phyloP scores from a whole-genome alignment of 2,888 invertebrate genomes.

The Saturnia japonica region DNA sequence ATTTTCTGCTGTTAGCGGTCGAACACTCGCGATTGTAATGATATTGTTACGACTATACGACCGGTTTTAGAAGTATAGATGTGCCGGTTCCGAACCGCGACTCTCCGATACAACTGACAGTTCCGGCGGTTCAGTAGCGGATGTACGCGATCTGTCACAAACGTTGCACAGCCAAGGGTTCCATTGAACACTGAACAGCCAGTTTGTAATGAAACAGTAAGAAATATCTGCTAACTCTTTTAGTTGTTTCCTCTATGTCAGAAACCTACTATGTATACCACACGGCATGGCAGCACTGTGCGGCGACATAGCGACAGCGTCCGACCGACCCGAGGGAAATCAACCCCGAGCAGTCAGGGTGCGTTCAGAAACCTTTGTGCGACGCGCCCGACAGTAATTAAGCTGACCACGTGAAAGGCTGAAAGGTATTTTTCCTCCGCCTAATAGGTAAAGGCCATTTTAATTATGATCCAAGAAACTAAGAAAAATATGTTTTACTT shows the following conservation, averaged over 20 bases:
- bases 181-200: too few species aligned
- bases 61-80: too few species aligned
- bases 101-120: too few species aligned
- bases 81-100: too few species aligned
- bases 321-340: conserved; percentile 32
- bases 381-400: conserved; percentile 29
- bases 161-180: too few species aligned
- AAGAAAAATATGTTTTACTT: conserved; percentile 1
- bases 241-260: not conserved
- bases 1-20: too few species aligned
- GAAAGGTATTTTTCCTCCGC: conserved; percentile 27
- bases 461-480: conserved; percentile 9
- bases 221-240: too few species aligned
- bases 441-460: conserved; percentile 22
- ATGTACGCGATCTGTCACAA: too few species aligned
- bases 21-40: too few species aligned
- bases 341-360: conserved; percentile 27
- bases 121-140: too few species aligned
- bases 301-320: not conserved
- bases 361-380: conserved; percentile 30
- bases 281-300: not conserved
- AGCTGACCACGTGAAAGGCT: conserved; percentile 28
- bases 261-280: conserved; percentile 13
- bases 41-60: too few species aligned
- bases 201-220: too few species aligned